Conservation (phyloP, 2,113 vertebrate genomes). For the Sander lucioperca region DNA sequence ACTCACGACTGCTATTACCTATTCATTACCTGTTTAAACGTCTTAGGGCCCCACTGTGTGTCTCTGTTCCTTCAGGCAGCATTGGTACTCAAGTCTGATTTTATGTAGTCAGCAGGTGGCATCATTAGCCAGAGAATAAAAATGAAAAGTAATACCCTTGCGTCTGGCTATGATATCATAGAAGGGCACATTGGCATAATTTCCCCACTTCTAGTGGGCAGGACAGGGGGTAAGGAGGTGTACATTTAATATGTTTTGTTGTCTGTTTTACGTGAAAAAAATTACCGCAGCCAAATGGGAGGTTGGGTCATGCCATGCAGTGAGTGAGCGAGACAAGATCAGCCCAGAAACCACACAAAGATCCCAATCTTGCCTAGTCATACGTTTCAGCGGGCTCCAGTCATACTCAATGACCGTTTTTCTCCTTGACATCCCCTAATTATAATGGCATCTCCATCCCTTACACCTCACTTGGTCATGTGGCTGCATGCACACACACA, state of each 20-base stretch:
- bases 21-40: conserved; percentile 73
- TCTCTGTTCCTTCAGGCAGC: conserved; percentile 69
- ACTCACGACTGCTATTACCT: conserved; percentile 55
- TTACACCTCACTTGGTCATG: conserved; percentile 55
- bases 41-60: conserved; percentile 55
- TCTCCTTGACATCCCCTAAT: conserved; percentile 55
- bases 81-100: conserved; percentile 73
- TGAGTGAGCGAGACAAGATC: conserved; percentile 60
- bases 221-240: conserved; percentile 76
- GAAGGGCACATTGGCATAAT: conserved; percentile 70
- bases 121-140: conserved; percentile 88
- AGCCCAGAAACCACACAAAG: conserved; percentile 65
- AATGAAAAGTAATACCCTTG: conserved; percentile 82
- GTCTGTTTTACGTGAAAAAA: conserved; percentile 63
- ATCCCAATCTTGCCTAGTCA: conserved; percentile 58
- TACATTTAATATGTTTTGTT: conserved; percentile 79
- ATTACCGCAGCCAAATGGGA: conserved; percentile 51
- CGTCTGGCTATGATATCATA: conserved; percentile 81
- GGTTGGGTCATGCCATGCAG: conserved; percentile 54
- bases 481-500: neutral
- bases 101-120: conserved; percentile 89
- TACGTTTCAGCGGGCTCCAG: conserved; percentile 24
- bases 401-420: conserved; percentile 35
- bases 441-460: conserved; percentile 46
- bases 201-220: conserved; percentile 60